Percentiles rank a stretch among this genome's conserved stretches.
Evolutionary conservation across 1,140 invertebrate genomes (phyloP).

Genomic region (Tetramorium alpestre): DNA sequence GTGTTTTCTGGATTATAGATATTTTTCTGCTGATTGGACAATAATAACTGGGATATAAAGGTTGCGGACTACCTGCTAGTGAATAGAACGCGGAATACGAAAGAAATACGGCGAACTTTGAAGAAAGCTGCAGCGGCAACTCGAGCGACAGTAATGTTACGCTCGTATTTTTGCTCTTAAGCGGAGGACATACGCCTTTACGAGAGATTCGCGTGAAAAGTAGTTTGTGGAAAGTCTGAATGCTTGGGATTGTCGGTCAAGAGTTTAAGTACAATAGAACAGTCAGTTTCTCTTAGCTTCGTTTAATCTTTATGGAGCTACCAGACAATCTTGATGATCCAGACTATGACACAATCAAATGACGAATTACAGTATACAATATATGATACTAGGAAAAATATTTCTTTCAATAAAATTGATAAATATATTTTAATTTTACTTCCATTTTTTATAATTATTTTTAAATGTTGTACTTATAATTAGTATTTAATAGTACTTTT

Average conservation of each 20-base stretch:
- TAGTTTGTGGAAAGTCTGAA: conserved; percentile 7
- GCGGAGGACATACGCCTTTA: conserved; percentile 6
- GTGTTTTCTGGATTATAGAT: background rate
- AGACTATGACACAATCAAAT: background rate
- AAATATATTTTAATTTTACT: background rate
- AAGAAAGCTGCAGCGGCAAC: conserved; percentile 16
- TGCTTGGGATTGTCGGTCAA: background rate
- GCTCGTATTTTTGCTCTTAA: conserved; percentile 20
- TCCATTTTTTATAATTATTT: background rate
- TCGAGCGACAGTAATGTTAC: conserved; percentile 2
- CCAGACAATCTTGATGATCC: background rate
- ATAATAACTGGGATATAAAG: background rate
- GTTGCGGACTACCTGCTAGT: background rate
- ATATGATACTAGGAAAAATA: background rate
- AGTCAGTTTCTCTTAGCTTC: background rate
- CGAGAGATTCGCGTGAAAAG: conserved; percentile 37
- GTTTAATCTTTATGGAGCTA: background rate
- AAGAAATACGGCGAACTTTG: conserved; percentile 25
- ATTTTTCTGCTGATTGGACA: conserved; percentile 3
- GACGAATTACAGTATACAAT: background rate
- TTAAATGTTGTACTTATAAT: background rate
- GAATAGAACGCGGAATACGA: conserved; percentile 1
- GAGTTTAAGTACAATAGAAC: background rate
- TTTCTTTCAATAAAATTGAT: background rate
- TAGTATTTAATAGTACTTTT: background rate